Percentiles rank a stretch among this genome's conserved stretches.
phyloP scores from a whole-genome alignment of 2,113 vertebrate species.

The Peucedramus taeniatus region DNA sequence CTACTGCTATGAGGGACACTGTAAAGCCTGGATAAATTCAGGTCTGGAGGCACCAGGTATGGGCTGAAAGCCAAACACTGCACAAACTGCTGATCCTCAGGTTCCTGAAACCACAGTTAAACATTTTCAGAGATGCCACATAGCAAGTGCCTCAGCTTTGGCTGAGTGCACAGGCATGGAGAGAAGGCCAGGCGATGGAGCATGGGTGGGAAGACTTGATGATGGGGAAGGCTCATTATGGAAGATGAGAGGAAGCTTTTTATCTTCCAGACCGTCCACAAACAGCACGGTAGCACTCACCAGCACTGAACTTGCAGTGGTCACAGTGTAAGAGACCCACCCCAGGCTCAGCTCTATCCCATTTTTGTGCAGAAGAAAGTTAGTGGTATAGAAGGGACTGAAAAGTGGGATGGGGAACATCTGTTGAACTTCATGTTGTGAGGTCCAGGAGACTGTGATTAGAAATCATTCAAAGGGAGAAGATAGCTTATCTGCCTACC shows the following conservation, averaged over 20 bases:
- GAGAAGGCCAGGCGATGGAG: background rate
- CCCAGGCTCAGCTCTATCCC: background rate
- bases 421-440: background rate
- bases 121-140: background rate
- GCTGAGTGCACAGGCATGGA: background rate
- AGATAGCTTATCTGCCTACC: background rate
- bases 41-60: background rate
- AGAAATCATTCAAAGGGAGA: background rate
- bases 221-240: background rate
- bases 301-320: background rate
- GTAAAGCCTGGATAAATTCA: background rate
- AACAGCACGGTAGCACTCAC: background rate
- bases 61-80: background rate
- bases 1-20: background rate
- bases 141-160: background rate
- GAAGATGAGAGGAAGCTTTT: background rate
- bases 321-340: background rate
- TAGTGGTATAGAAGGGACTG: background rate
- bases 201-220: background rate
- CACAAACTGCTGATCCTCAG: background rate
- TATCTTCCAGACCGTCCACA: rapidly evolving
- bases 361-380: background rate
- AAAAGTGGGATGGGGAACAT: background rate
- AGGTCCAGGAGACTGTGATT: background rate
- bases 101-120: background rate